Evolutionary conservation across 2,888 invertebrate species (phyloP), one percentile per base, ranked within the genome.

Genomic region (Cybosia mesomella): DNA sequence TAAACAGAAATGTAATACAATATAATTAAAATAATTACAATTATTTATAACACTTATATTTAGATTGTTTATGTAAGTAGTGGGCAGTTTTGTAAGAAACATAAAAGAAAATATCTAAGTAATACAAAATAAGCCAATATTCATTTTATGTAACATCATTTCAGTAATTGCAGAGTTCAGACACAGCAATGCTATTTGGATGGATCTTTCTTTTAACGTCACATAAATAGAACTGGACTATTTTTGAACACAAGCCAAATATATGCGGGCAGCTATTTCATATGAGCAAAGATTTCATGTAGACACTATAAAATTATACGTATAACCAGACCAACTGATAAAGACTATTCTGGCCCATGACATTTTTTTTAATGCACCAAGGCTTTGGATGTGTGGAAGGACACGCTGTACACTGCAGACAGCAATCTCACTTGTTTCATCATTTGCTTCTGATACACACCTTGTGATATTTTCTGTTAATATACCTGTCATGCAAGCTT

Each of bases 181-280:
- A 79, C 73, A 76, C 72, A 75, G 80, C 76, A 67, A 81, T 77
- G 78, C 76, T 76, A 77, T 76, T 74, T 76, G 72, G 76, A 81
- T 82, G 78, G 77, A 77, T 75, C 69, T 80, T 80, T 76, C 76
- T 81, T 82, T 81, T 80, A 74, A 78, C 80, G 75, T 76, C 75
- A 75, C 68, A 64, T 73, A 80, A 82, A 81, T 81, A 83, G 82
- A 83, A 82, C 74, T 63, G 74, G 66, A 73, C 73, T 68, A 70
- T 71, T 83, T 82, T 89, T 89, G 86, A 88, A 88, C 83, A 68
- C 71, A 75, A 79, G 87, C 87, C 88, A 87, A 88, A 83, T 77
- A 74, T 75, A 81, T 83, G 80, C 75, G 74, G 82, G 76, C 81
- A 83, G 74, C 69, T 72, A 77, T 79, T 77, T 67, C 70, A 79